Conservation (phyloP, 2,888 invertebrate species). For the Eupithecia abbreviata region DNA sequence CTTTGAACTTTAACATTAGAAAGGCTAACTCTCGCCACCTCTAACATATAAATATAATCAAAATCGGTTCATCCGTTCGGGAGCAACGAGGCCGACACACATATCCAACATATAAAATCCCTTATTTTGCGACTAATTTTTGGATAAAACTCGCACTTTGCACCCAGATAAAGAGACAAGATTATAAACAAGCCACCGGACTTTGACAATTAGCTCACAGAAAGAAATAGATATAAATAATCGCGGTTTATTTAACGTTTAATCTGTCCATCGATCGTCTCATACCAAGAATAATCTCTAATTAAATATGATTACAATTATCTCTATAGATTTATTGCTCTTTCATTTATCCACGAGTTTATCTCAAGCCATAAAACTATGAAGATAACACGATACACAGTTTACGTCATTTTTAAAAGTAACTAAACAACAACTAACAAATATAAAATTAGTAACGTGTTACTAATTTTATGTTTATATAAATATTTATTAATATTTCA, state of each 20-base stretch:
- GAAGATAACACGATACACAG: constrained; percentile 13
- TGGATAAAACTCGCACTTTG: background rate
- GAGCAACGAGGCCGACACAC: background rate
- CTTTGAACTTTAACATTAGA: background rate
- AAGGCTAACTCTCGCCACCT: background rate
- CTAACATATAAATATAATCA: background rate
- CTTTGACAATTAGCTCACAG: background rate
- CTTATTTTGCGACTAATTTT: background rate
- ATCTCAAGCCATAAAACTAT: constrained; percentile 30
- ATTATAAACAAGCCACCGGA: background rate
- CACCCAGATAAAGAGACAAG: background rate
- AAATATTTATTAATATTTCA: constrained; percentile 14
- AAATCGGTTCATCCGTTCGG: background rate
- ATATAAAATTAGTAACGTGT: constrained; percentile 24
- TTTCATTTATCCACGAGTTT: background rate
- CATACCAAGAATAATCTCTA: background rate
- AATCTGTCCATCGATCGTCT: background rate
- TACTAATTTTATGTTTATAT: background rate
- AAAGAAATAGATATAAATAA: background rate
- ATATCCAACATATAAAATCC: background rate
- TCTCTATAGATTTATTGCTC: constrained; percentile 23
- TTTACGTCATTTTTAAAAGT: constrained; percentile 16
- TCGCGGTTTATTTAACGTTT: background rate
- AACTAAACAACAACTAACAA: constrained; percentile 29
- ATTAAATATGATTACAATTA: constrained; percentile 18